Evolutionary conservation across 1,140 invertebrate genomes (phyloP), one percentile per base, ranked within the genome.

Genomic region (Arion vulgaris): DNA sequence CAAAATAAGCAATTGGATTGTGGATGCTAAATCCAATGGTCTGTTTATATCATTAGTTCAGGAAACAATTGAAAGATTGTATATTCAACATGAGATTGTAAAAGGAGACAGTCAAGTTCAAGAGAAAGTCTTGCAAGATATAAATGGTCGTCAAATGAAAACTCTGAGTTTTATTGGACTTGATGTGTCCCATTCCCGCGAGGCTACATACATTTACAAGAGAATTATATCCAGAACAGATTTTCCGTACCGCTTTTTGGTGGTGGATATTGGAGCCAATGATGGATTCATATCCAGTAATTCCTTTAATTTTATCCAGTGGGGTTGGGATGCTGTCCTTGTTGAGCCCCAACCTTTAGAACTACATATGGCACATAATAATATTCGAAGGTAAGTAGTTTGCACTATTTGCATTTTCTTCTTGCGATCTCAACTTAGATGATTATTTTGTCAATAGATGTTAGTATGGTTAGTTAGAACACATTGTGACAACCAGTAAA

Each of bases 191-290:
- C 80, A 87, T 36, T 83, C 88, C 23, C 85, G 86, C 23, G 89
- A 90, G 75, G 83, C 87, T 28, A 38, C 85, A 0, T 90, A 78
- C 68, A 76, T 90, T 36, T 86, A 87, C 49, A 77, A 82, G 41
- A 72, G 86, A 32, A 88, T 90, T 11, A 77, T 84, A 36, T 49
- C 69, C 11, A 81, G 81, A 28, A 41, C 23, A 7, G 7, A 23
- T 28, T 45, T 85, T 81, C 32, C 23, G 4, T 89, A 85, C 69
- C n/a, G 66, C 5, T 77, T 80, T 38, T 68, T 91, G 11, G 84
- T 91, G 15, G 84, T 91, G 17, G 90, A 91, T 80, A 89, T 91
- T 69, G 90, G 90, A 45, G 90, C 90, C 19, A 91, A 91, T 84
- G 90, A 91, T 85, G 90, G 90, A 36, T 80, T 91, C 17, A 49